Percentiles rank a stretch among this genome's conserved stretches.
These are phyloP conservation scores for Microcebus jonahi DNA, from an alignment of 2,113 vertebrate genomes.

Conservation along the genomic window DNA sequence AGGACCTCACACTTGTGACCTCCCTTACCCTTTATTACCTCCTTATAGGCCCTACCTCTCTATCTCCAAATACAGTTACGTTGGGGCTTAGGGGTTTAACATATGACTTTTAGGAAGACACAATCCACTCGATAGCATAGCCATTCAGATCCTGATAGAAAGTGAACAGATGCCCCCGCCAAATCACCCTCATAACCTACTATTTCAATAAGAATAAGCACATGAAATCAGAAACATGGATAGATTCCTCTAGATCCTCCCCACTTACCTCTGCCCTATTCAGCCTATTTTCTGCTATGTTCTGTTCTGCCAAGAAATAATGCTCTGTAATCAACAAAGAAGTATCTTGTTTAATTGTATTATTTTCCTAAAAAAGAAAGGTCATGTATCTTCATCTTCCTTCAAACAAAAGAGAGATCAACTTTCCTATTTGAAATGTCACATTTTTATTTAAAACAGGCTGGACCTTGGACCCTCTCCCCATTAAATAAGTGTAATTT, in stretches of 20 bases:
- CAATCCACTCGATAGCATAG: neutral
- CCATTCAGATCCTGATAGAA: neutral
- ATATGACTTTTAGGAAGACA: neutral
- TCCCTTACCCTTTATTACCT: neutral
- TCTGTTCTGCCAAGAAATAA: neutral
- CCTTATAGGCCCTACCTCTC: neutral
- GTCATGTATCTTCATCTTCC: neutral
- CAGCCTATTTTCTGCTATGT: neutral
- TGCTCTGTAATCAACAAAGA: neutral
- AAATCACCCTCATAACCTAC: neutral
- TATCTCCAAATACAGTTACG: neutral
- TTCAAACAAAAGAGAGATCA: neutral
- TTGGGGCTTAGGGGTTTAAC: neutral
- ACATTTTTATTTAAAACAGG: neutral
- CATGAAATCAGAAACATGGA: neutral
- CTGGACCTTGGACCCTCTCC: neutral
- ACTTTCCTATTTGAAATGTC: neutral
- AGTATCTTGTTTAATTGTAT: neutral
- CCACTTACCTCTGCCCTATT: neutral
- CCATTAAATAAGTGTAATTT: neutral
- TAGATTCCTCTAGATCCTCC: neutral
- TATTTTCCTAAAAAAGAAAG: slow-evolving; percentile 3
- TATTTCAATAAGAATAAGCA: neutral
- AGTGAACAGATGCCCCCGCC: neutral
- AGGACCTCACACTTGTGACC: neutral